A percentile compares a stretch with the other conserved stretches of the same genome.
Conservation (phyloP, 2,888 invertebrate species). For the Acrobasis repandana region DNA sequence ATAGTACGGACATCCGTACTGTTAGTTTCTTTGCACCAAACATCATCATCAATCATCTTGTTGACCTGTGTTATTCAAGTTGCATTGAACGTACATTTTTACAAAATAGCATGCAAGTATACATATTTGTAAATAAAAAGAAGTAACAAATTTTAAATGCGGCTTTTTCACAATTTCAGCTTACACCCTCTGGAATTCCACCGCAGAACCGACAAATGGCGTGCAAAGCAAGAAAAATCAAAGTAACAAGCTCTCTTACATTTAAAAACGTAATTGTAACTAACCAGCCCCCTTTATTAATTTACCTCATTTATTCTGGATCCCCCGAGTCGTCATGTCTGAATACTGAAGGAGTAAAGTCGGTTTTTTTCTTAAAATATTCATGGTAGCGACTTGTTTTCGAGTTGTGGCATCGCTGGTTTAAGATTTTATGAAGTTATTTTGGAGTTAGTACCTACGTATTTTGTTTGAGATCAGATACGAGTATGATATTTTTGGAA, state of each 20-base stretch:
- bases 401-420: slow-evolving; percentile 9
- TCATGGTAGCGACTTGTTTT: slow-evolving; percentile 53
- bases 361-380: slow-evolving; percentile 59
- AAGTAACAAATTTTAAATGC: too few relatives aligned
- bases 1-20: too few relatives aligned
- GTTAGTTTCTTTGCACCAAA: too few relatives aligned
- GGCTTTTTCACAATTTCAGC: slow-evolving; percentile 33
- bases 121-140: not conserved
- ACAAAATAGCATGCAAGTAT: too few relatives aligned
- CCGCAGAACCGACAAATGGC: slow-evolving; percentile 65
- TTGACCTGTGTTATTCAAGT: too few relatives aligned
- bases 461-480: not conserved
- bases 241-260: slow-evolving; percentile 77
- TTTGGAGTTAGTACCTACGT: not conserved
- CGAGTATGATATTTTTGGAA: not conserved
- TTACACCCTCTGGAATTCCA: slow-evolving; percentile 37
- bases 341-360: slow-evolving; percentile 54
- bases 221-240: slow-evolving; percentile 80
- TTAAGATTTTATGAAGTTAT: not conserved
- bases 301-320: slow-evolving; percentile 76
- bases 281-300: slow-evolving; percentile 81
- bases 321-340: slow-evolving; percentile 60
- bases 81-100: too few relatives aligned
- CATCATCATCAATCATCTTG: too few relatives aligned
- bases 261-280: slow-evolving; percentile 82